Base-by-base conservation (phyloP, 2,888 invertebrate species). In the Mechanitis mazaeus region DNA sequence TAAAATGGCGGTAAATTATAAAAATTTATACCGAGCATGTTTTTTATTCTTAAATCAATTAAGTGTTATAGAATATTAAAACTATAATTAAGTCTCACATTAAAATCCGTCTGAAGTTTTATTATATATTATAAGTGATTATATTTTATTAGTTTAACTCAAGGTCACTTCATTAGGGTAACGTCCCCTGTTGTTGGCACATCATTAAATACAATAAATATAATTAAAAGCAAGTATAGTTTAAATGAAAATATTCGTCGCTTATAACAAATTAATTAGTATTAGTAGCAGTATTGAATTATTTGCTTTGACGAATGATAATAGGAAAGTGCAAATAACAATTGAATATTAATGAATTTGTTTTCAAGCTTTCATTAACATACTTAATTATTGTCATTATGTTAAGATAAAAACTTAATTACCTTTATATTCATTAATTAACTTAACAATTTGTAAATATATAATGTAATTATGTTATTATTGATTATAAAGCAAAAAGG, bases 11-110 rank as follows among this genome's bases (percentile, higher is more conserved):
- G 84, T 89, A 88, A 88, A 88, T 89, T 75, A 84, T 75, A 71
- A 64, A 79, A 85, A 85, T 87, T 87, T 88, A 87, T 84, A 85
- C 78, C 80, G 20, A 20, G 20, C 80, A 81, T 83, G 80, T 77
- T 79, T 85, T 83, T 84, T 82, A 86, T 86, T 83, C 81, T 78
- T 77, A 80, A 84, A 85, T 85, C 87, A 87, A 87, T 85, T 84
- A 79, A 74, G 76, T 78, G 83, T 82, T 84, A 81, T 81, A 83
- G 86, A 80, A 83, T 85, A 86, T 84, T 83, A 85, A 81, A 84
- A 81, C 80, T 84, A 84, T 87, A 87, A 88, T 88, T 88, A 87
- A 83, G 79, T 83, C 75, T 70, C 75, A 79, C 87, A 84, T 28
- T 66, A 60, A 38, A 54, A 35, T n/a, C 20, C 20, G 20, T 20